These are phyloP conservation scores for Dicrurus megarhynchus DNA, from an alignment of 2,113 vertebrate species.

Conservation along the genomic window DNA sequence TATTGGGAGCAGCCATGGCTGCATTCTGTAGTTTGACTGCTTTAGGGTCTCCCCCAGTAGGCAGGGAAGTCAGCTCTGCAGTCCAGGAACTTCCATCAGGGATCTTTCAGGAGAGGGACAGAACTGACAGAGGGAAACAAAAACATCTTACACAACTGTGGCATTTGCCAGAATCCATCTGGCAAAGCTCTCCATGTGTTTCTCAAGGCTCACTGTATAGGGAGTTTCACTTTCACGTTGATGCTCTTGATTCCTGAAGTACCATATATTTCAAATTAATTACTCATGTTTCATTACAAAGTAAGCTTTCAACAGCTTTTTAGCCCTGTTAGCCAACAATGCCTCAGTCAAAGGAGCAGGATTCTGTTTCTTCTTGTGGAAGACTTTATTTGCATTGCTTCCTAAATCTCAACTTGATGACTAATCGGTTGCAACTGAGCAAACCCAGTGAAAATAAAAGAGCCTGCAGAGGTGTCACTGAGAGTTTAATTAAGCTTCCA, in stretches of 20 bases:
- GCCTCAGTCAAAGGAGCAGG: background rate
- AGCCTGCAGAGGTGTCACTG: slow-evolving; percentile 19
- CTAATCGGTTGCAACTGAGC: slow-evolving; percentile 47
- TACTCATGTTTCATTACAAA: slow-evolving; percentile 5
- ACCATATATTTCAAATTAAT: background rate
- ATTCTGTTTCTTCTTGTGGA: background rate
- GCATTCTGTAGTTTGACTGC: background rate
- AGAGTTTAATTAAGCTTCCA: slow-evolving; percentile 40
- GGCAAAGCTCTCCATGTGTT: background rate
- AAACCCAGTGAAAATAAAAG: slow-evolving; percentile 24
- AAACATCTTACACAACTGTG: background rate
- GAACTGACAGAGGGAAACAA: background rate
- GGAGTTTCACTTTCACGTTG: background rate
- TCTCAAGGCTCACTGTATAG: background rate
- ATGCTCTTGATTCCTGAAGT: background rate
- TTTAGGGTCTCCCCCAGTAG: background rate
- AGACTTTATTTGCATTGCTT: slow-evolving; percentile 28
- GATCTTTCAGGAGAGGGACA: background rate
- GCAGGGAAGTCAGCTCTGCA: background rate
- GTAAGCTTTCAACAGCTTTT: background rate
- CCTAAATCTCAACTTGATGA: slow-evolving; percentile 48
- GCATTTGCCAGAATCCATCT: background rate
- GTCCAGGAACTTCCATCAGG: background rate
- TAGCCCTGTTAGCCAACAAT: background rate
- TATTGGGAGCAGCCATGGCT: background rate